These are phyloP conservation scores for Anolis apletophallus DNA, from an alignment of 2,797 vertebrate genomes.

Conservation along the genomic window DNA sequence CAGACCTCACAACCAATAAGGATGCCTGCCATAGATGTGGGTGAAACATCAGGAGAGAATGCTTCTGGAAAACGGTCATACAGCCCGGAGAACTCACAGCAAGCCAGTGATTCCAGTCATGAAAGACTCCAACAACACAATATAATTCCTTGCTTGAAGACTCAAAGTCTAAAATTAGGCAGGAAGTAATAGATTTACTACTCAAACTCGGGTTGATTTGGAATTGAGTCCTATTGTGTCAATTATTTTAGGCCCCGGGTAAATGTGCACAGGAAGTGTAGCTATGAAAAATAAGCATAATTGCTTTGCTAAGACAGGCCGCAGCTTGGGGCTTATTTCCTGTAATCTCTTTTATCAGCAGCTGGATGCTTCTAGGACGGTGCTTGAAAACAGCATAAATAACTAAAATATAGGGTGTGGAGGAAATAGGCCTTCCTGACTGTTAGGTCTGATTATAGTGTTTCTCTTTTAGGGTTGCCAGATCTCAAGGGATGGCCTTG, in stretches of 20 bases:
- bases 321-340: background rate
- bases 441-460: background rate
- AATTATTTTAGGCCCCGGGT: background rate
- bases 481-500: too few relatives aligned
- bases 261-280: background rate
- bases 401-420: background rate
- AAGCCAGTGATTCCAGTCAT: too few relatives aligned
- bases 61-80: too few relatives aligned
- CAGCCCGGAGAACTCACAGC: too few relatives aligned
- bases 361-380: background rate
- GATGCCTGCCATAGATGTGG: too few relatives aligned
- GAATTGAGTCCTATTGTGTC: background rate
- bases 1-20: too few relatives aligned
- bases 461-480: too few relatives aligned
- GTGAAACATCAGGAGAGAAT: too few relatives aligned
- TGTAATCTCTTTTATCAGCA: background rate
- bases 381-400: background rate
- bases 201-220: background rate
- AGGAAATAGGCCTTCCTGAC: background rate
- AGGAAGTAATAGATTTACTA: background rate
- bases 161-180: background rate
- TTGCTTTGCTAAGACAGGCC: background rate
- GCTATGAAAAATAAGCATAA: background rate
- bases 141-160: background rate
- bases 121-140: too few relatives aligned